Conservation (phyloP, 2,113 vertebrate genomes). For the Muntiacus muntjak region DNA sequence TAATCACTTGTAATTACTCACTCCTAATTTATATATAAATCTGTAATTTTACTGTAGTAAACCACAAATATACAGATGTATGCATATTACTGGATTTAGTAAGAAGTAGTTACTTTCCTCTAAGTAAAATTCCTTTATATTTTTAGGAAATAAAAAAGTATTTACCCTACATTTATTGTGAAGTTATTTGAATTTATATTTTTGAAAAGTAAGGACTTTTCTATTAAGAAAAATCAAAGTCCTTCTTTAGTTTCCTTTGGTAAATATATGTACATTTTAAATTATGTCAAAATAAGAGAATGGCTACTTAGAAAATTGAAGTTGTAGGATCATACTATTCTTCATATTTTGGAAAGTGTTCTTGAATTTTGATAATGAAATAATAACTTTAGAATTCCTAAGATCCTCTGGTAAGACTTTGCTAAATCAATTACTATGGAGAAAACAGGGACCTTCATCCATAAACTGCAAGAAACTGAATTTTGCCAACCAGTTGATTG, state of each 20-base stretch:
- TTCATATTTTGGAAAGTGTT: neutral
- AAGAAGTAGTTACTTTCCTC: neutral
- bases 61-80: neutral
- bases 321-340: neutral
- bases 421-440: neutral
- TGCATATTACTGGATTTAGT: neutral
- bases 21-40: neutral
- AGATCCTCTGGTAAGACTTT: neutral
- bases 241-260: neutral
- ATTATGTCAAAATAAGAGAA: neutral
- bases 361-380: neutral
- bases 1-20: neutral
- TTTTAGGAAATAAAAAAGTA: neutral
- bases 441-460: neutral
- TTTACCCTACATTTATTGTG: neutral
- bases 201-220: neutral
- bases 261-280: neutral
- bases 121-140: neutral
- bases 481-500: neutral
- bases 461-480: neutral
- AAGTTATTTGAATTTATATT: neutral
- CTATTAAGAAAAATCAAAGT: neutral
- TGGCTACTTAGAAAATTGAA: neutral
- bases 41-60: neutral
- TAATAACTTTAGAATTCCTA: neutral